Conservation (phyloP, 1,140 invertebrate species). For the Oncopeltus fasciatus region DNA sequence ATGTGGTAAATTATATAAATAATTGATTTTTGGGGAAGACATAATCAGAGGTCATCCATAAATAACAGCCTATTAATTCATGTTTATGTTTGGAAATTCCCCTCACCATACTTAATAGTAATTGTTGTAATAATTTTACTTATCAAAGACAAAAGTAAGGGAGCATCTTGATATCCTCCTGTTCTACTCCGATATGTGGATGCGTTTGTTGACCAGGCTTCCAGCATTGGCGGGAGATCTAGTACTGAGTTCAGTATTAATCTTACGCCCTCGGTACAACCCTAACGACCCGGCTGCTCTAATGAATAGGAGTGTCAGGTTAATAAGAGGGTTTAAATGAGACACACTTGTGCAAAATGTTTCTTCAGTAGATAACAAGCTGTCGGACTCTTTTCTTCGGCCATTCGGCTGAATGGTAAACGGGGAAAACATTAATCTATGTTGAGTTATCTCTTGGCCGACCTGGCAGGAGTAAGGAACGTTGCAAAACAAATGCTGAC, state of each 20-base stretch:
- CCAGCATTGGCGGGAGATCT: background rate
- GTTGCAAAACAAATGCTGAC: constrained; percentile 7
- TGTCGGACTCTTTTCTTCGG: background rate
- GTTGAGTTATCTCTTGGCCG: background rate
- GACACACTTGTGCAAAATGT: background rate
- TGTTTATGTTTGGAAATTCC: too few species aligned
- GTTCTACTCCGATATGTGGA: too few species aligned
- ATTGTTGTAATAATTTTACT: too few species aligned
- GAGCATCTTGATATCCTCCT: too few species aligned
- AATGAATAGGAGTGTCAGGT: background rate
- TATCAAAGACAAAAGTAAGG: too few species aligned
- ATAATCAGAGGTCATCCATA: too few species aligned
- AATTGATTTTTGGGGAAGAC: too few species aligned
- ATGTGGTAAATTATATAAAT: too few species aligned
- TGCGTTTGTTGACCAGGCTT: too few species aligned
- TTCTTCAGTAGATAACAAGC: background rate
- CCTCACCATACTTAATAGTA: too few species aligned
- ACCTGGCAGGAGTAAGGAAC: background rate
- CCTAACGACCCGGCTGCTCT: background rate
- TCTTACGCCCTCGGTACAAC: background rate
- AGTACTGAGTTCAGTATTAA: background rate
- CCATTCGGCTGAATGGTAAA: background rate
- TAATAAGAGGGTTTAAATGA: background rate
- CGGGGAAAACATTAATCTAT: background rate
- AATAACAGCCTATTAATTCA: too few species aligned